These are phyloP conservation scores for Anthopleura sola DNA, from an alignment of 64 coral and sea anemone species.

Conservation along the genomic window DNA sequence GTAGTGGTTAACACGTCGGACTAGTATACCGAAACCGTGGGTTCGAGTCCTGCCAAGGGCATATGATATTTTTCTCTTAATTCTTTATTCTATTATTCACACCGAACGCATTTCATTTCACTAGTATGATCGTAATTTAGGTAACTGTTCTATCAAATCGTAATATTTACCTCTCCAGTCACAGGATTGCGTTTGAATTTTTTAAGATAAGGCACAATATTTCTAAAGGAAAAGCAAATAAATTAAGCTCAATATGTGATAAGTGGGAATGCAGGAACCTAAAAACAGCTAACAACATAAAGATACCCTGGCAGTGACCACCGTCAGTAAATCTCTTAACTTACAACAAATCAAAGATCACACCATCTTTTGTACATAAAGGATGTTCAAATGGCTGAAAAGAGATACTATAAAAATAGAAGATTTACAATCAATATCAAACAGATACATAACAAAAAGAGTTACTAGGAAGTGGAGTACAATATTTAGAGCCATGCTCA, in stretches of 20 bases:
- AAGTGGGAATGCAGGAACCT: not conserved
- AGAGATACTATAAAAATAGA: constrained; percentile 56
- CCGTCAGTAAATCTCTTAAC: not conserved
- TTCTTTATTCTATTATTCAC: too few relatives aligned
- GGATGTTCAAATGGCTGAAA: constrained; percentile 98
- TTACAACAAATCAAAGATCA: constrained; percentile 98
- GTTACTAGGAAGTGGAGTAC: too few relatives aligned
- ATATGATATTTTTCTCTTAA: too few relatives aligned
- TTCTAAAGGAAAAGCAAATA: constrained; percentile 48
- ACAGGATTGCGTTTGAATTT: constrained; percentile 88
- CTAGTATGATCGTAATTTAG: too few relatives aligned
- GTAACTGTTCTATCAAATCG: too few relatives aligned
- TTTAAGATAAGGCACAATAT: constrained; percentile 97
- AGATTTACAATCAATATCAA: constrained; percentile 10
- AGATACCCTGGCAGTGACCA: too few relatives aligned
- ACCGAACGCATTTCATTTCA: too few relatives aligned
- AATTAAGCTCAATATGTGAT: not conserved
- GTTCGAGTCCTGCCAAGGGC: too few relatives aligned
- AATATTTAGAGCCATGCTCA: too few relatives aligned
- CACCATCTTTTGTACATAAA: constrained; percentile 93
- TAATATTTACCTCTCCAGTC: constrained; percentile 70
- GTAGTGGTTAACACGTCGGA: too few relatives aligned
- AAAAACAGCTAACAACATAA: too few relatives aligned
- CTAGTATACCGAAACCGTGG: too few relatives aligned
- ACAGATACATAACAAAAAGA: not conserved